Evolutionary conservation across 2,113 vertebrate species (phyloP), one percentile per base, ranked within the genome.

Genomic region (Cynoglossus semilaevis): DNA sequence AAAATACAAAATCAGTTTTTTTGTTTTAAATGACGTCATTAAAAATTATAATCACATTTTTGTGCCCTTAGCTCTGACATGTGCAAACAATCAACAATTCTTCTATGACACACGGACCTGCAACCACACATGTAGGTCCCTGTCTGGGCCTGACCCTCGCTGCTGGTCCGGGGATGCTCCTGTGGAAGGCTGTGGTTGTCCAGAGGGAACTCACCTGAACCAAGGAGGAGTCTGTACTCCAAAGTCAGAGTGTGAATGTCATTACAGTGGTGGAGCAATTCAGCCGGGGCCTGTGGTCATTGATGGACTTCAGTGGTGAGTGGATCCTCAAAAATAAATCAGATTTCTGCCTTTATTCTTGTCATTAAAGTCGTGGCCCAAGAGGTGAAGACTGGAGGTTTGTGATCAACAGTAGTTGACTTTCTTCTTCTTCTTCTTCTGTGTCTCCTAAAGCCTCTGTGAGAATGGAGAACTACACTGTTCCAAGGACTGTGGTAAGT

Each of bases 151-250:
- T 4, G 89, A 91, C 67, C 74, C 74, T 3, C 69, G 75, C 59
- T 89, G 89, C 43, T 63, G 45, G 14, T 43, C 70, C 62, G 38
- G 55, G 1, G 77, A 81, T 0, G 48, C 34, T n/a, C 80, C 82
- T 0, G 84, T 87, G 36, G 88, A 90, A 47, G 90, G 91, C 7
- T 92, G 90, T 34, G 85, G 88, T 41, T 92, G 91, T 48, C 65
- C 54, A 0, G 59, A 77, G 17, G 88, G 84, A 58, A 78, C 78
- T 5, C 77, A 89, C 63, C 74, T 87, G 37, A 75, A 81, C 48
- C 53, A 43, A 3, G 79, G 42, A 9, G 3, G 34, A 7, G 36
- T 4, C 35, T 92, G 89, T 43, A 50, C 61, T 19, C 51, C 81
- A 0, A 79, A 61, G 53, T 10, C 65, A 13, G 63, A 84, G 13